Percentiles rank a stretch among this genome's conserved stretches.
These are phyloP conservation scores for Panthera uncia DNA, from an alignment of 2,113 vertebrate genomes.

Conservation along the genomic window DNA sequence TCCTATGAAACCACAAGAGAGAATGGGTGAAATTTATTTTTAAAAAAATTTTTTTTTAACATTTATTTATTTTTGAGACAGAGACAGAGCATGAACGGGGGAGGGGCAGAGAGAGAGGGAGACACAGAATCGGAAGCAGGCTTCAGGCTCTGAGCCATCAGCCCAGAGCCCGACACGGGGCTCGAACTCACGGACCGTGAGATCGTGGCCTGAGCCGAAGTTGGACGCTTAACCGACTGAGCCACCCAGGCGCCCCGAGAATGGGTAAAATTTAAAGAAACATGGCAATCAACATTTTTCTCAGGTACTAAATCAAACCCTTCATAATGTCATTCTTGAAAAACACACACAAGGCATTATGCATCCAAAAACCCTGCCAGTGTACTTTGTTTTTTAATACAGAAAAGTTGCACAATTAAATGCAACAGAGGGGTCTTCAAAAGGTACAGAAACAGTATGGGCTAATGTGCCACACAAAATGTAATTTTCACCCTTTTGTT, in stretches of 20 bases:
- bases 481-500: slow-evolving; percentile 51
- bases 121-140: too few relatives aligned
- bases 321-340: slow-evolving; percentile 29
- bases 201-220: too few relatives aligned
- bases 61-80: too few relatives aligned
- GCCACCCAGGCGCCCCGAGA: not conserved
- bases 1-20: not conserved
- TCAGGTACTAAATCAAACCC: slow-evolving; percentile 32
- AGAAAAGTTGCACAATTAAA: slow-evolving; percentile 50
- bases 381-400: not conserved
- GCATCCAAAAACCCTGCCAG: not conserved
- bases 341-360: not conserved
- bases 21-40: not conserved
- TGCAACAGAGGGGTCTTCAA: slow-evolving; percentile 34
- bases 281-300: not conserved
- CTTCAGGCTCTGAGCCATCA: too few relatives aligned
- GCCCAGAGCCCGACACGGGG: too few relatives aligned
- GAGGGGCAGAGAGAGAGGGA: too few relatives aligned
- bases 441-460: not conserved
- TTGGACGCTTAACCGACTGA: too few relatives aligned
- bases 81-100: too few relatives aligned
- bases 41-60: too few relatives aligned
- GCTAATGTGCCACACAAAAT: slow-evolving; percentile 9
- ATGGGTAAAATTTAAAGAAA: not conserved
- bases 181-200: too few relatives aligned